Evolutionary conservation across 2,113 vertebrate species (phyloP), one percentile per base, ranked within the genome.

Genomic region (Cathartes aura): DNA sequence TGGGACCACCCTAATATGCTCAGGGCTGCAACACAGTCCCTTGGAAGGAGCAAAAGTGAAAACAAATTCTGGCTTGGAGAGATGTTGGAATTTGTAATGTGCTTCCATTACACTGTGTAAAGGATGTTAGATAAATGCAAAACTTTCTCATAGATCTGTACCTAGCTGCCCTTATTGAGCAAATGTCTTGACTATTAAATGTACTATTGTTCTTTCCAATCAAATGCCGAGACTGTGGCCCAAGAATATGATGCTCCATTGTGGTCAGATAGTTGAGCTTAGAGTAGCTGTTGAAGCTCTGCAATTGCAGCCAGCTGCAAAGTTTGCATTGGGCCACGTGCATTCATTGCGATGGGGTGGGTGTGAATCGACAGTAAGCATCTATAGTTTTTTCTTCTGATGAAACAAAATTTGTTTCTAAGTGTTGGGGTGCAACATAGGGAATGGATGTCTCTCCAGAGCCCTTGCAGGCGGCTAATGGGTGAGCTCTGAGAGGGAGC

Each of bases 321-420:
- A 18, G 56, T 34, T 67, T 75, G 10, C 30, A 10, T 19, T 34
- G 13, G 52, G 7, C 48, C 71, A 63, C 45, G 9, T 2, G 3
- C 14, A 12, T 36, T 42, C 12, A 1, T 22, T 32, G 64, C 2
- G 0, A 1, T 23, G 56, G 22, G 19, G 6, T 3, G 50, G 17
- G 11, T 42, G 36, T 38, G 22, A 22, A 5, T 42, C 2, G 0
- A 7, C 38, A 67, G 19, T 3, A 3, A 50, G 12, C 52, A 27
- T 40, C 34, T 76, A 3, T 8, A 13, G 11, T 70, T 53, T 36
- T 82, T 72, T 68, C 22, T 75, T 72, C n/a, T 22, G 20, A n/a
- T 14, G 60, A 52, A 92, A 62, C 62, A 30, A 52, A 27, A 0
- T 24, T 55, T 36, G 8, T 81, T 74, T 45, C 4, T 17, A 10